A percentile compares a stretch with the other conserved stretches of the same genome.
These are phyloP conservation scores for Drosophila setosimentum DNA, from an alignment of 2,888 invertebrate species.

Conservation along the genomic window DNA sequence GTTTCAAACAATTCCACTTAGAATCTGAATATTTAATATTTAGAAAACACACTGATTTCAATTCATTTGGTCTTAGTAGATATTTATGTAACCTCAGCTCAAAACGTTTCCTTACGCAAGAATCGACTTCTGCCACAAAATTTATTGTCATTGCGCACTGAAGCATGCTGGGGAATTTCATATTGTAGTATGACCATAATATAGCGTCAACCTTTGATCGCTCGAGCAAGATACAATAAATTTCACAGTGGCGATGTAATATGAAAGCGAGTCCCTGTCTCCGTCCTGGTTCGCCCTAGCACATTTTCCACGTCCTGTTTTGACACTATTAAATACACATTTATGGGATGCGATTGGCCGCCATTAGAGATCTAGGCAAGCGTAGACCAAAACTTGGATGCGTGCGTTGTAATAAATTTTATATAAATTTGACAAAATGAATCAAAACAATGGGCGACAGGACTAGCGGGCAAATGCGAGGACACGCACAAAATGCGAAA, in stretches of 20 bases:
- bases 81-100: neutral
- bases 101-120: neutral
- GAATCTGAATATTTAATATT: neutral
- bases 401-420: constrained; percentile 79
- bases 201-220: constrained; percentile 9
- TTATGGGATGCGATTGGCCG: constrained; percentile 39
- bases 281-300: neutral
- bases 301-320: constrained; percentile 47
- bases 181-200: neutral
- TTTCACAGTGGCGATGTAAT: constrained; percentile 3
- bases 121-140: neutral
- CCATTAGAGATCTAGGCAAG: constrained; percentile 14
- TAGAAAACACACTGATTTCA: neutral
- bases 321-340: constrained; percentile 75
- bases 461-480: constrained; percentile 59
- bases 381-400: constrained; percentile 20
- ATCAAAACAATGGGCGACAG: constrained; percentile 71
- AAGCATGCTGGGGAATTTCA: constrained; percentile 32
- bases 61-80: neutral
- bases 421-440: constrained; percentile 82
- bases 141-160: constrained; percentile 28
- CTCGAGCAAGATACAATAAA: constrained; percentile 25
- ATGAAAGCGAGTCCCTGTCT: constrained; percentile 14
- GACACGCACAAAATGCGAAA: constrained; percentile 71
- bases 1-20: neutral